Evolutionary conservation across 2,888 invertebrate species (phyloP).

Genomic region (Andrena camellia): DNA sequence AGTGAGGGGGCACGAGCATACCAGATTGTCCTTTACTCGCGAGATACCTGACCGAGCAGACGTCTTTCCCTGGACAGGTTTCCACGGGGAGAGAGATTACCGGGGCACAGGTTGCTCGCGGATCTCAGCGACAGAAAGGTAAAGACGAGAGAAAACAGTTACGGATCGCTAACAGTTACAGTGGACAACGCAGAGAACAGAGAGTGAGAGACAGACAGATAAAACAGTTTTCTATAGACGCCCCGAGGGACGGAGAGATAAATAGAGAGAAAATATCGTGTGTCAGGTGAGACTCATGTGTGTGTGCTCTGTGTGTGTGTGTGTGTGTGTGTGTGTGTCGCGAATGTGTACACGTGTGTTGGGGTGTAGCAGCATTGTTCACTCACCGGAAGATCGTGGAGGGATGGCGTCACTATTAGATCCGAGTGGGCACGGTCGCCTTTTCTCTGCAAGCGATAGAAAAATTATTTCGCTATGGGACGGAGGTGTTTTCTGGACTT

Average conservation of each 20-base stretch:
- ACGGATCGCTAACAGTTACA: constrained; percentile 60
- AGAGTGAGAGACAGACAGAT: constrained; percentile 59
- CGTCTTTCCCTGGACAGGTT: neutral
- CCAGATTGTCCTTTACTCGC: constrained; percentile 15
- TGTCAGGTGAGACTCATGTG: constrained; percentile 26
- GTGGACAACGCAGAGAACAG: constrained; percentile 61
- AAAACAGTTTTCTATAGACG: constrained; percentile 52
- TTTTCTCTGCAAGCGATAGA: constrained; percentile 78
- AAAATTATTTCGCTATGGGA: neutral
- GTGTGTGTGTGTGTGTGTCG: constrained; percentile 11
- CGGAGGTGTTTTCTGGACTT: no score
- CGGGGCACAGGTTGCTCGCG: constrained; percentile 25
- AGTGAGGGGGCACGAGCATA: constrained; percentile 43
- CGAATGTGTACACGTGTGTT: constrained; percentile 14
- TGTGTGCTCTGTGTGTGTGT: constrained; percentile 20
- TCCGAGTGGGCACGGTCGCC: constrained; percentile 83
- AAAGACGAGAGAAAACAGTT: constrained; percentile 46
- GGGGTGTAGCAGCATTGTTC: constrained; percentile 7
- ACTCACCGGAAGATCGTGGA: constrained; percentile 84
- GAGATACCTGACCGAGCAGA: constrained; percentile 3
- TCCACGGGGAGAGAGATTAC: constrained; percentile 4
- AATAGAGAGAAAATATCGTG: constrained; percentile 38
- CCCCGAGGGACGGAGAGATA: constrained; percentile 48
- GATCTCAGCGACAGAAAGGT: constrained; percentile 48
- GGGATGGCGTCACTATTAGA: constrained; percentile 81